Base-by-base conservation (phyloP, 1,140 invertebrate genomes). In the Drosophila miranda region DNA sequence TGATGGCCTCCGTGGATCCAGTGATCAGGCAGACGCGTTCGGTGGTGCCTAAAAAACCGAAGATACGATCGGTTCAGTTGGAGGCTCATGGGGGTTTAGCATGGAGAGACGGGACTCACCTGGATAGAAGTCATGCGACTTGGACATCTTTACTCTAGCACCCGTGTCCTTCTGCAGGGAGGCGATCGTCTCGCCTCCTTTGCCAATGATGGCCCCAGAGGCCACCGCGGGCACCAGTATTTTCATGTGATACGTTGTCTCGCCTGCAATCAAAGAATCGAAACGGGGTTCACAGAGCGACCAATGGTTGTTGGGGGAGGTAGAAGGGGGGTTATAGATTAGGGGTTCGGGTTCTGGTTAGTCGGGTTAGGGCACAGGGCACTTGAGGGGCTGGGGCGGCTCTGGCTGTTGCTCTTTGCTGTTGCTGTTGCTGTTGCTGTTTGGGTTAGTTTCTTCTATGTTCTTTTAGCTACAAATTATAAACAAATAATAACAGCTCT, bases 21-120 rank as follows among this genome's bases (percentile, higher is more conserved):
- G 98, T 98, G 86, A 99, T 98, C 52, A 99, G 93, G 92, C 98
- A 99, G 41, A 99, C 97, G 69, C 98, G 93, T 92, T 99, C 98
- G 75, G 96, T 96, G 73, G 98, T 99, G 83, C 98, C 98, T 99
- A 91, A 11, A 94, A 92, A 16, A 1, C 16, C 16, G 0, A 16
- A 16, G 16, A 14, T 6, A 19, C 3, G 9, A 19, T 23, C 0
- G 23, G 26, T 61, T n/a, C 52, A 21, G 38, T 21, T 0, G 8
- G 1, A 23, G 1, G 21, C 16, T n/a, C 16, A 14, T 28, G 1
- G 30, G 2, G 2, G 0, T 2, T 16, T 16, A 14, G 7, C 23
- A 4, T 0, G 6, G 9, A 0, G 4, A 6, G 6, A 2, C 3
- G 3, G 0, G 42, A 91, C 92, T 93, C 92, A 98, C 98, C 98